Percentiles rank a stretch among this genome's conserved stretches.
Evolutionary conservation across 2,888 invertebrate genomes (phyloP).

Genomic region (Cerastis leucographa): DNA sequence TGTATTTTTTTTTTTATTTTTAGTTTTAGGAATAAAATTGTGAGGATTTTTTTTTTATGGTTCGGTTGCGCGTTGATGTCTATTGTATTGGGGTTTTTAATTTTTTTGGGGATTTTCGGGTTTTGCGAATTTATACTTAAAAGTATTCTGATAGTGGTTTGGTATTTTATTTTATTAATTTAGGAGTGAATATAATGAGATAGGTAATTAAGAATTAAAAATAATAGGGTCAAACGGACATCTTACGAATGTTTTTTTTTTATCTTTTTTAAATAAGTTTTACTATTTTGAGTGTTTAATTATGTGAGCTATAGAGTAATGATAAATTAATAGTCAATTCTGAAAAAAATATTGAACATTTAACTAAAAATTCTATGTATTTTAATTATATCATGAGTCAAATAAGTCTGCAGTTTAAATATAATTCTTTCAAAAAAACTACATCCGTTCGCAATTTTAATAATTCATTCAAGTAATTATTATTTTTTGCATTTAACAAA

Average conservation of each 20-base stretch:
- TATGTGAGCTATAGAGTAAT: neutral
- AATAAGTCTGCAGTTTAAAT: neutral
- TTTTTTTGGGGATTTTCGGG: neutral
- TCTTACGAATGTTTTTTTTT: neutral
- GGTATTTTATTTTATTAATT: neutral
- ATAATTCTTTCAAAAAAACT: constrained; percentile 9
- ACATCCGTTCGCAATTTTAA: constrained; percentile 28
- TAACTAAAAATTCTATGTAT: too few species aligned
- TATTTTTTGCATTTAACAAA: constrained; percentile 14
- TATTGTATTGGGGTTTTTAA: constrained; percentile 37
- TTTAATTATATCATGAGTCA: neutral
- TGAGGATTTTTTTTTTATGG: constrained; percentile 11
- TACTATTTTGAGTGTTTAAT: neutral
- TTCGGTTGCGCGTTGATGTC: constrained; percentile 62
- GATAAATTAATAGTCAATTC: neutral
- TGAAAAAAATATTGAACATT: neutral
- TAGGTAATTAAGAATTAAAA: neutral
- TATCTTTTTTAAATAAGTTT: neutral
- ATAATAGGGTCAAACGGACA: neutral
- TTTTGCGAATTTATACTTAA: neutral
- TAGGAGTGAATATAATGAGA: neutral
- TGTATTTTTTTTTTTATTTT: constrained; percentile 34
- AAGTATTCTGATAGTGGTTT: neutral
- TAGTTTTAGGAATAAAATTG: neutral
- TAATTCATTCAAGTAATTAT: constrained; percentile 13